Evolutionary conservation across 2,888 invertebrate genomes (phyloP), one percentile per base, ranked within the genome.

Genomic region (Ochropleura leucogaster): DNA sequence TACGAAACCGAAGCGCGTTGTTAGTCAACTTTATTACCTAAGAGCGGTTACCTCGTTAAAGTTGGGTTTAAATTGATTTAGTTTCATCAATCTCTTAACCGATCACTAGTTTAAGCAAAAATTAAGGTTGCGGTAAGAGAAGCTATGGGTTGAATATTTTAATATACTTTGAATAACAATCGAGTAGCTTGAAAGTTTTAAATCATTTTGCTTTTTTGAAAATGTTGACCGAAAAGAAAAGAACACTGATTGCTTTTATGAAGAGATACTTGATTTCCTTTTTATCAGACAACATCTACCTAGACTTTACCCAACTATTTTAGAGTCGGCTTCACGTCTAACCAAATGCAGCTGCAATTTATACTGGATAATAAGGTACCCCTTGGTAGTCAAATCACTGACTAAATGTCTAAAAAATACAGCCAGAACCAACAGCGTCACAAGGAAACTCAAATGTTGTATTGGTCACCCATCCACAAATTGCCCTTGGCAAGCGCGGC

Each of bases 1-100:
- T 30, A 0, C 12, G 4, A 68, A 83, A 65, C 59, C 67, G 20
- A 49, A 57, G 44, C 59, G 4, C 18, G 7, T 42, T 30, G 42
- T 30, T 79, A 85, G 72, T 69, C 63, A 67, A 78, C 57, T 74
- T 72, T 76, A 85, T 80, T 73, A 59, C 53, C 9, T 62, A 77
- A 85, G 80, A 85, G 82, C 77, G 86, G 87, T 85, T 85, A 86
- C 77, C 84, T 89, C 84, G 89, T 91, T 90, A 89, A 77, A 77
- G 69, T 74, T 74, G 64, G 79, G 81, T 80, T 85, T 76, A 78
- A 88, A 89, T 87, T 87, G 70, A 88, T 85, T 88, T 86, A 88
- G 75, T 80, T 82, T 76, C 74, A 79, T 74, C 69, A 72, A 80
- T 68, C 60, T 74, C 59, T 68, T 73, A 51, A 65, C 72, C 68